Percentiles rank a stretch among this genome's conserved stretches.
These are phyloP conservation scores for Tipula lateralis DNA, from an alignment of 2,888 invertebrate genomes.

Conservation along the genomic window DNA sequence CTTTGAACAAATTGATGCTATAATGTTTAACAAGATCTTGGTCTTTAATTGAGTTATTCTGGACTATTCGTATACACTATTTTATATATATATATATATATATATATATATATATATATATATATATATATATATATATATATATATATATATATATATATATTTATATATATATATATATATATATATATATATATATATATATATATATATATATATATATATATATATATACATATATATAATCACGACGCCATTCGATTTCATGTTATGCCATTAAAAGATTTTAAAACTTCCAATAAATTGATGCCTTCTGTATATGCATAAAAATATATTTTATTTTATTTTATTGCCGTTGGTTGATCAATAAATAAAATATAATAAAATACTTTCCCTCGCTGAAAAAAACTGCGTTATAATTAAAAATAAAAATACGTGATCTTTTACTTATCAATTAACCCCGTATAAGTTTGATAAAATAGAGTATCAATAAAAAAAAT, in stretches of 20 bases:
- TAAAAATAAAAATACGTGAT: background rate
- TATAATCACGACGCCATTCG: background rate
- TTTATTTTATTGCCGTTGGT: background rate
- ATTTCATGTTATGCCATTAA: background rate
- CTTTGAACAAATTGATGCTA: too few relatives aligned
- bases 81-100: too few relatives aligned
- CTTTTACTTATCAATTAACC: slow-evolving; percentile 24
- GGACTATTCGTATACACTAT: too few relatives aligned
- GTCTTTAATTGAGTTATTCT: too few relatives aligned
- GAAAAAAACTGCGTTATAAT: background rate
- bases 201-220: background rate
- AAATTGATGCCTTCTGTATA: background rate
- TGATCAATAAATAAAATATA: background rate
- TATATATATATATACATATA: too few relatives aligned
- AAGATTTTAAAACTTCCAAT: background rate
- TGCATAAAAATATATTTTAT: background rate
- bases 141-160: too few relatives aligned
- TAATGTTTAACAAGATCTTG: too few relatives aligned
- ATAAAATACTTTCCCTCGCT: slow-evolving; percentile 1
- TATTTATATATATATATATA: too few relatives aligned
- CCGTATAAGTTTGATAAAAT: slow-evolving; percentile 6
- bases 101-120: too few relatives aligned
- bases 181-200: background rate
- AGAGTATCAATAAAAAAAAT: slow-evolving; percentile 2
- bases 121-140: too few relatives aligned